A percentile compares a stretch with the other conserved stretches of the same genome.
These are phyloP conservation scores for pig (Sus scrofa) DNA, from an alignment of 2,113 vertebrate species.

Conservation along the genomic window DNA sequence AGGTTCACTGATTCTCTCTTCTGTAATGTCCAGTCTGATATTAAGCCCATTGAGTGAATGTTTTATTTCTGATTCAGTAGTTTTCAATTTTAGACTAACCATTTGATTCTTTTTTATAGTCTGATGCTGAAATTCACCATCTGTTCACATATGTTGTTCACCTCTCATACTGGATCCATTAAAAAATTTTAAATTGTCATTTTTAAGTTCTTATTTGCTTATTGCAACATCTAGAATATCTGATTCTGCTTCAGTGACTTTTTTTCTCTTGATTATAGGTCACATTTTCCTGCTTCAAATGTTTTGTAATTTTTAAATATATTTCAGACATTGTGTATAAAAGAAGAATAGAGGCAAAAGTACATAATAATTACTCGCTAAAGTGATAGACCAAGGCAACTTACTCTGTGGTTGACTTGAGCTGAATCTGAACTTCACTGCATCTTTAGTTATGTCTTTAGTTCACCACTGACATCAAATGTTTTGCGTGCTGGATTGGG, in stretches of 20 bases:
- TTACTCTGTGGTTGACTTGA: not conserved
- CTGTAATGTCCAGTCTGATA: not conserved
- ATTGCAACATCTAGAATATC: not conserved
- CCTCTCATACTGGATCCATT: not conserved
- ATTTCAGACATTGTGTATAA: slow-evolving; percentile 44
- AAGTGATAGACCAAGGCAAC: slow-evolving; percentile 28
- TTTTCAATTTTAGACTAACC: not conserved
- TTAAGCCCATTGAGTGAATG: not conserved
- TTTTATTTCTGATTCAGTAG: not conserved
- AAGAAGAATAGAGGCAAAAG: slow-evolving; percentile 19
- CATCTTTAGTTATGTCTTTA: not conserved
- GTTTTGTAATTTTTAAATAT: slow-evolving; percentile 73
- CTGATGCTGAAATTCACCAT: not conserved
- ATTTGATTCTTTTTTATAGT: not conserved
- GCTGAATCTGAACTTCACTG: not conserved
- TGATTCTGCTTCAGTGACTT: not conserved
- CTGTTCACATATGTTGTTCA: not conserved
- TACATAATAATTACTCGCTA: slow-evolving; percentile 19
- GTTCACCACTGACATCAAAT: not conserved
- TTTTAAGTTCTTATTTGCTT: slow-evolving; percentile 12
- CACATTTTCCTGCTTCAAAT: slow-evolving; percentile 29
- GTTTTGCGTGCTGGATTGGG: not conserved
- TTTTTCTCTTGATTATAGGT: not conserved
- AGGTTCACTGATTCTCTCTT: slow-evolving; percentile 15
- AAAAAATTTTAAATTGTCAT: not conserved